Conservation (phyloP, 2,797 vertebrate species). For the Cossypha heuglini region DNA sequence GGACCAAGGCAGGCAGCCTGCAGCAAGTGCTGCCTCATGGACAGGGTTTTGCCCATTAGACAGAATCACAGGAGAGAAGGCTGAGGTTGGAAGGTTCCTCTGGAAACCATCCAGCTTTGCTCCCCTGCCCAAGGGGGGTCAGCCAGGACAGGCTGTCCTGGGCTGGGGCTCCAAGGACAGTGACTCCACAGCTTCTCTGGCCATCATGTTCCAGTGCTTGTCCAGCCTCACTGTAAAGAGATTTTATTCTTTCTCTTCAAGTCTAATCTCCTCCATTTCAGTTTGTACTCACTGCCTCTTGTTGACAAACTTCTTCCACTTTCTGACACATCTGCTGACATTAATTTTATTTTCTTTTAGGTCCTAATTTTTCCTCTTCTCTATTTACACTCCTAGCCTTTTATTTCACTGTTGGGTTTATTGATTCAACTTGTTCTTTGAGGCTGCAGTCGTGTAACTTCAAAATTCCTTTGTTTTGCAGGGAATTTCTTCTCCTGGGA, state of each 20-base stretch:
- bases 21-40: fast-evolving
- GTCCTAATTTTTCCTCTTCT: background rate
- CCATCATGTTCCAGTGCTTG: background rate
- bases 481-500: background rate
- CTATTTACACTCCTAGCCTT: background rate
- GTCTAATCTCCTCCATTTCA: background rate
- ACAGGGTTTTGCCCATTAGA: background rate
- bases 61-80: background rate
- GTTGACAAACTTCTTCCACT: background rate
- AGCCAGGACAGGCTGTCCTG: background rate
- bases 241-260: background rate
- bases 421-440: background rate
- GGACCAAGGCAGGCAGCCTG: background rate
- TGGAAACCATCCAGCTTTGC: background rate
- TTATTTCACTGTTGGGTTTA: background rate
- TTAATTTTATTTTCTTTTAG: background rate
- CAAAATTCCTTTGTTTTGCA: background rate
- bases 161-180: background rate
- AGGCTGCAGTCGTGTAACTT: background rate
- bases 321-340: background rate
- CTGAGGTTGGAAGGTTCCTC: background rate
- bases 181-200: background rate
- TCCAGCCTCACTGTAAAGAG: background rate
- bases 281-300: background rate
- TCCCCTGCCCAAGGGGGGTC: background rate